A percentile compares a stretch with the other conserved stretches of the same genome.
Evolutionary conservation across 2,113 vertebrate species (phyloP).

Genomic region (Jacana jacana): DNA sequence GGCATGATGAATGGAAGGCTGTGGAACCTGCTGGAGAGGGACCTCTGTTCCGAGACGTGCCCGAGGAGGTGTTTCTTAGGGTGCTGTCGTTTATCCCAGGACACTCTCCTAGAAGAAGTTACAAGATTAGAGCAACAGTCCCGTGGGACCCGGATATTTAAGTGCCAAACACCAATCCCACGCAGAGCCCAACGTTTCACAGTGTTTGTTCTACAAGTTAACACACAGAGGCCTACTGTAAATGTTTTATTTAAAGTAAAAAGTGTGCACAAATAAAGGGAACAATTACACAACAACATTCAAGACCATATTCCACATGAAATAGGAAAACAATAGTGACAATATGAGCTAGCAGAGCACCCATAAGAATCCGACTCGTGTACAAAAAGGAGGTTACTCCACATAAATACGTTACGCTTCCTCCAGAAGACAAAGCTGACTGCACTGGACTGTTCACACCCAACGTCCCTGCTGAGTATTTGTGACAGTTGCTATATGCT

Average conservation of each 20-base stretch:
- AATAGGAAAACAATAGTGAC: constrained; percentile 49
- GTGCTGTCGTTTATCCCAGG: background rate
- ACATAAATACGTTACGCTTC: constrained; percentile 53
- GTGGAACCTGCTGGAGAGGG: background rate
- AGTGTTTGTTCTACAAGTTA: background rate
- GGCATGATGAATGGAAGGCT: background rate
- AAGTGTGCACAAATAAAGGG: constrained; percentile 74
- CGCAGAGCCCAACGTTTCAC: background rate
- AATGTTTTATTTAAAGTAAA: constrained; percentile 79
- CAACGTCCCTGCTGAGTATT: constrained; percentile 49
- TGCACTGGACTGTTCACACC: constrained; percentile 24
- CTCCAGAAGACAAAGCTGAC: constrained; percentile 36
- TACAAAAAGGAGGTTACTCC: constrained; percentile 55
- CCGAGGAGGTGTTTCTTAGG: background rate
- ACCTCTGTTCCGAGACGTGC: rapidly evolving
- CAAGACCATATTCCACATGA: constrained; percentile 54
- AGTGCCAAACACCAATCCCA: background rate
- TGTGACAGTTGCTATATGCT: constrained; percentile 23
- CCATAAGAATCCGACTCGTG: constrained; percentile 37
- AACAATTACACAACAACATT: constrained; percentile 53
- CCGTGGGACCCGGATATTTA: background rate
- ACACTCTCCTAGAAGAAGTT: background rate
- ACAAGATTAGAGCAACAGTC: background rate
- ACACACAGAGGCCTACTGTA: constrained; percentile 43
- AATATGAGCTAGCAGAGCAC: constrained; percentile 57